Evolutionary conservation across 2,888 invertebrate species (phyloP).

Genomic region (Clusia tigrina): DNA sequence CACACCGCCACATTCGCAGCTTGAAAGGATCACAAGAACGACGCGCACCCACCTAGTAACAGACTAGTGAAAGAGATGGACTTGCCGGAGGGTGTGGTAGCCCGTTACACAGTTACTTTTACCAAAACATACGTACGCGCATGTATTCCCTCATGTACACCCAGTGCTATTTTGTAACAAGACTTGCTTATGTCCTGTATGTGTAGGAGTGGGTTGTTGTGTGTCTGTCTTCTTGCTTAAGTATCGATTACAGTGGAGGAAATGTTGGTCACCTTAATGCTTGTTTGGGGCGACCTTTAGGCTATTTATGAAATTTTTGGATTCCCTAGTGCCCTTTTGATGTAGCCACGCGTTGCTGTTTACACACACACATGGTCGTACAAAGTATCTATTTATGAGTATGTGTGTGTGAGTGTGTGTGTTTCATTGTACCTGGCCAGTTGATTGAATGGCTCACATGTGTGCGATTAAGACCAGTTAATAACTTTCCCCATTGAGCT

Average conservation of each 20-base stretch:
- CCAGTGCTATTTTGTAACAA: too few relatives aligned
- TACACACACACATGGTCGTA: not conserved
- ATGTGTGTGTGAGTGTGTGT: slow-evolving; percentile 1
- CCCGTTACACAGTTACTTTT: not conserved
- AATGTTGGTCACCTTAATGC: not conserved
- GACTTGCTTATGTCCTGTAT: not conserved
- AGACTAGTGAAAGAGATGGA: too few relatives aligned
- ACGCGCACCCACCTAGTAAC: not conserved
- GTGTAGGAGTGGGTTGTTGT: not conserved
- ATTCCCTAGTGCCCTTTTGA: not conserved
- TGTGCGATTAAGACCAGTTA: slow-evolving; percentile 4
- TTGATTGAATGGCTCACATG: too few relatives aligned
- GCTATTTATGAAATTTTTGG: not conserved
- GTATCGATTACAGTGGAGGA: slow-evolving; percentile 10
- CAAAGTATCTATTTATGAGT: not conserved
- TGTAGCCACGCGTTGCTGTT: too few relatives aligned
- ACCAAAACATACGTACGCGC: not conserved
- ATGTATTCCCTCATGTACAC: not conserved
- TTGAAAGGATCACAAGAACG: not conserved
- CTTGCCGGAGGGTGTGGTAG: too few relatives aligned
- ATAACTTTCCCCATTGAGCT: slow-evolving; percentile 14
- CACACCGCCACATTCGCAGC: slow-evolving; percentile 10
- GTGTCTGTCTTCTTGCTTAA: not conserved
- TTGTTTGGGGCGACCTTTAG: not conserved
- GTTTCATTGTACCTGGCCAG: slow-evolving; percentile 2